Conservation (phyloP, 2,888 invertebrate genomes). For the Chrysopilus asiliformis region DNA sequence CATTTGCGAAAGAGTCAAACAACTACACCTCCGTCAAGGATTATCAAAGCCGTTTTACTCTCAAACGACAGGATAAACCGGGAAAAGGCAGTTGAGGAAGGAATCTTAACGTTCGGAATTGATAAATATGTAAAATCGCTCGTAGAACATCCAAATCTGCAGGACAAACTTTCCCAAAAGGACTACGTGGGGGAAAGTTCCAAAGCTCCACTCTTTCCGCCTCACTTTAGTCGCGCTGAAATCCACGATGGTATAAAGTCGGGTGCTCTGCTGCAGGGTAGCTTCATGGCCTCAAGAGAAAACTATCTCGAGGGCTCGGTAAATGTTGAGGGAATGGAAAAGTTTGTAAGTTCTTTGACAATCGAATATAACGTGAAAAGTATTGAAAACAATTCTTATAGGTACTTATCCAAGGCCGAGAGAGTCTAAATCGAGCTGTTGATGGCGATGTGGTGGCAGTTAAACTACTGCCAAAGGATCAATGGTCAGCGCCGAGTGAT, state of each 20-base stretch:
- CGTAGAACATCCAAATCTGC: slow-evolving; percentile 48
- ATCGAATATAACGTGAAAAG: slow-evolving; percentile 1
- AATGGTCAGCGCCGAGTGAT: slow-evolving; percentile 88
- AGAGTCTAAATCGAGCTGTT: slow-evolving; percentile 81
- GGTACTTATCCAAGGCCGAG: slow-evolving; percentile 74
- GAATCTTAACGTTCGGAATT: slow-evolving; percentile 52
- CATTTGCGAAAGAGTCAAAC: slow-evolving; percentile 44
- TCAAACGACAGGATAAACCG: slow-evolving; percentile 76
- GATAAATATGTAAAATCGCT: slow-evolving; percentile 62
- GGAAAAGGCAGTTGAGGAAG: slow-evolving; percentile 53
- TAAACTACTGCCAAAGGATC: slow-evolving; percentile 69
- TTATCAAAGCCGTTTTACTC: slow-evolving; percentile 56
- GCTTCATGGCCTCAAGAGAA: slow-evolving; percentile 74
- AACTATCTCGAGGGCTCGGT: slow-evolving; percentile 90
- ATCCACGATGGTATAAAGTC: slow-evolving; percentile 68
- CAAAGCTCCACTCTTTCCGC: slow-evolving; percentile 62
- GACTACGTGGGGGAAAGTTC: slow-evolving; percentile 45
- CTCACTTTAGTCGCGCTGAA: slow-evolving; percentile 65
- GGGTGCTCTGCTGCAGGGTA: slow-evolving; percentile 64
- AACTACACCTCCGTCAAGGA: slow-evolving; percentile 17
- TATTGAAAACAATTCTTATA: slow-evolving; percentile 22
- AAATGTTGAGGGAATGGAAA: slow-evolving; percentile 63
- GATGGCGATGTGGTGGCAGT: slow-evolving; percentile 91
- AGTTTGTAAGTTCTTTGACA: slow-evolving; percentile 47
- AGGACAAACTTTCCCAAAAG: slow-evolving; percentile 68